Percentiles rank a stretch among this genome's conserved stretches.
phyloP scores from a whole-genome alignment of 2,888 invertebrate species.

The Orthosia incerta region DNA sequence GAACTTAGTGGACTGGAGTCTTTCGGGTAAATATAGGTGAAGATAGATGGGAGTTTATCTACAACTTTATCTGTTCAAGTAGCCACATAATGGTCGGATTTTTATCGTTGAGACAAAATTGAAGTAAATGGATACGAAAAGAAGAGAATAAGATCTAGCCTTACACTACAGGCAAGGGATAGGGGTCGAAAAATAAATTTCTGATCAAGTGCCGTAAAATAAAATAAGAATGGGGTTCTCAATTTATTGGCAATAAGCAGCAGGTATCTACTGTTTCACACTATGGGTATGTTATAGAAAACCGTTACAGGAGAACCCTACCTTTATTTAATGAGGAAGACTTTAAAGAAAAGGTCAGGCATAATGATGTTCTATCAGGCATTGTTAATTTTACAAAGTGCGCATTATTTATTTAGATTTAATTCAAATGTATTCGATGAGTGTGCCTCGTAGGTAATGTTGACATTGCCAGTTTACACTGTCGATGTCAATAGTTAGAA shows the following conservation, averaged over 20 bases:
- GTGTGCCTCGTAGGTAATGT: background rate
- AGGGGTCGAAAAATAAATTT: too few species aligned
- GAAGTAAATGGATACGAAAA: too few species aligned
- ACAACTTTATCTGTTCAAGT: background rate
- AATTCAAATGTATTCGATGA: conserved; percentile 33
- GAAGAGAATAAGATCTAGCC: too few species aligned
- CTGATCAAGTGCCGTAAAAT: too few species aligned
- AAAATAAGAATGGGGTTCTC: background rate
- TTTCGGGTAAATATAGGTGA: conserved; percentile 91
- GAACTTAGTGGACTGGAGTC: conserved; percentile 93
- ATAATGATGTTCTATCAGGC: background rate
- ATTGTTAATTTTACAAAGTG: conserved; percentile 7
- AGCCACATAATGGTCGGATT: too few species aligned
- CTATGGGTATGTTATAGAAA: background rate
- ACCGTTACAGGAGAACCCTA: background rate
- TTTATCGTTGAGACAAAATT: too few species aligned
- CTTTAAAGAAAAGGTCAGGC: background rate
- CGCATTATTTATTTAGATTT: conserved; percentile 26
- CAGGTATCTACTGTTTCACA: background rate
- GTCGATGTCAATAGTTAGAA: background rate
- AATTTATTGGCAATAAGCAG: background rate
- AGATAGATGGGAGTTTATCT: background rate
- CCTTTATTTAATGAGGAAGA: background rate
- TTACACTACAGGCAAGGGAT: too few species aligned
- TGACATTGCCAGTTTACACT: background rate